phyloP scores from a whole-genome alignment of 2,888 invertebrate genomes.

The Lycocerus yunnanus region DNA sequence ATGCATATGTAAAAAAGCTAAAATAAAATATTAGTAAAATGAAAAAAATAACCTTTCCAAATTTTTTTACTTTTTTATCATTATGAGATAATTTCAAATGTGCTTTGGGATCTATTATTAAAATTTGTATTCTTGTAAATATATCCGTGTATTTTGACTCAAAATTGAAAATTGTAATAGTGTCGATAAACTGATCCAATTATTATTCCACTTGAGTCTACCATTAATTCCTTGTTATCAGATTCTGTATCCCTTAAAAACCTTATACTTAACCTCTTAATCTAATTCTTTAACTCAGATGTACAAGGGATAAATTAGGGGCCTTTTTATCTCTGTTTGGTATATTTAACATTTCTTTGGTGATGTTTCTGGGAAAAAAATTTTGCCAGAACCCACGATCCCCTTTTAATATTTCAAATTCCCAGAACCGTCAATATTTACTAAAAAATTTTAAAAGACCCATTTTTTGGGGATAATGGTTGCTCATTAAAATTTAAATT shows the following conservation, averaged over 20 bases:
- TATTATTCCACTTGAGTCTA: conserved; percentile 80
- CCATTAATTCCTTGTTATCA: conserved; percentile 74
- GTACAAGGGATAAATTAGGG: conserved; percentile 61
- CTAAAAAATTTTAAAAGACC: conserved; percentile 76
- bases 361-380: conserved; percentile 68
- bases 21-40: conserved; percentile 15
- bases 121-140: conserved; percentile 84
- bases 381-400: conserved; percentile 79
- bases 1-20: conserved; percentile 68
- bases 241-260: conserved; percentile 76
- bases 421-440: conserved; percentile 83
- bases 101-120: conserved; percentile 77
- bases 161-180: conserved; percentile 93
- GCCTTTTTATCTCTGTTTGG: conserved; percentile 52
- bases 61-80: conserved; percentile 42
- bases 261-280: conserved; percentile 86
- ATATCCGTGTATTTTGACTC: conserved; percentile 74
- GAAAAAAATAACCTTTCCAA: background rate
- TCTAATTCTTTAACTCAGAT: conserved; percentile 83
- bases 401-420: conserved; percentile 90
- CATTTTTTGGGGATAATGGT: conserved; percentile 90
- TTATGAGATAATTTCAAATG: conserved; percentile 60
- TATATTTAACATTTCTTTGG: conserved; percentile 66
- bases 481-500: conserved; percentile 90
- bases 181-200: conserved; percentile 97